Evolutionary conservation across 1,140 invertebrate species (phyloP).

Genomic region (Bombus balteatus): DNA sequence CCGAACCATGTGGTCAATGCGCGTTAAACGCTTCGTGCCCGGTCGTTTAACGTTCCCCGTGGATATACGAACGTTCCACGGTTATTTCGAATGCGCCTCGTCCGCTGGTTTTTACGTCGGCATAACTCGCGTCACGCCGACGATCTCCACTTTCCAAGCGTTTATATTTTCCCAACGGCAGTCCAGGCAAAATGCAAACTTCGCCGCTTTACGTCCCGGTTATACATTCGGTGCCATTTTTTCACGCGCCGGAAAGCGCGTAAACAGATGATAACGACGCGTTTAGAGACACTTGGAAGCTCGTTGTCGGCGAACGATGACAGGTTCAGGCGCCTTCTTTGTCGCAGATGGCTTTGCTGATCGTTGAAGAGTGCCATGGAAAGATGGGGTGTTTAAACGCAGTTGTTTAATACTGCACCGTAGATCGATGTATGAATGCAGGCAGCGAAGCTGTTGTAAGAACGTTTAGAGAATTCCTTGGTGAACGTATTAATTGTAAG

Average conservation of each 20-base stretch:
- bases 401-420: too few species aligned
- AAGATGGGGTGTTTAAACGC: too few species aligned
- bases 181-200: conserved; percentile 3
- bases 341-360: not conserved
- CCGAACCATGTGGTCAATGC: conserved; percentile 64
- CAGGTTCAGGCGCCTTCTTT: not conserved
- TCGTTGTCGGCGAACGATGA: not conserved
- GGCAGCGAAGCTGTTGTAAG: too few species aligned
- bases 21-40: conserved; percentile 50
- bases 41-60: conserved; percentile 59
- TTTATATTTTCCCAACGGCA: conserved; percentile 26
- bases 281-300: not conserved
- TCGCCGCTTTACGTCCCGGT: not conserved
- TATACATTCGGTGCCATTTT: not conserved
- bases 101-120: conserved; percentile 55
- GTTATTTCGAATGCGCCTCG: conserved; percentile 63
- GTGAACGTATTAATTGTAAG: too few species aligned
- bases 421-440: too few species aligned
- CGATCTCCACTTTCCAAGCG: not conserved
- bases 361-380: not conserved
- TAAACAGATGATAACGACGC: not conserved
- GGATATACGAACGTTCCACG: conserved; percentile 61
- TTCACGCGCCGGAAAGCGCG: not conserved
- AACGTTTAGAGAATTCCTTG: too few species aligned
- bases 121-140: conserved; percentile 40